Conservation (phyloP, 1,140 invertebrate species). For the Archegozetes longisetosus region DNA sequence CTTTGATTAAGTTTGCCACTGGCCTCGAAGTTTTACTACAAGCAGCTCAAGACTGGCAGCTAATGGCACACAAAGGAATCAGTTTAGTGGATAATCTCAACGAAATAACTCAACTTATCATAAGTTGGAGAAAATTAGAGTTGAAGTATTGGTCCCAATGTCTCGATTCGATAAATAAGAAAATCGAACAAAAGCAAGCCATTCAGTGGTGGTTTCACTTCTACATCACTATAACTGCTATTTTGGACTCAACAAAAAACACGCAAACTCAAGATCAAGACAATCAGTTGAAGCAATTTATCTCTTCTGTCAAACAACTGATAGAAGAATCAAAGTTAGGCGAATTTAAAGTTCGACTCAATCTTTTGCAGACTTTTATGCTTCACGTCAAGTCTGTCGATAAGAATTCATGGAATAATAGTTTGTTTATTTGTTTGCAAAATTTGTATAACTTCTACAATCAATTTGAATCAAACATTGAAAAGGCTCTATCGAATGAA, state of each 20-base stretch:
- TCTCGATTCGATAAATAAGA: conserved; percentile 18
- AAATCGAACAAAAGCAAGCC: conserved; percentile 14
- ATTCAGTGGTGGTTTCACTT: conserved; percentile 80
- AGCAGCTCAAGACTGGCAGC: conserved; percentile 68
- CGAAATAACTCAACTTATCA: conserved; percentile 57
- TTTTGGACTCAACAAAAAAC: conserved; percentile 12
- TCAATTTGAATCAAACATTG: conserved; percentile 52
- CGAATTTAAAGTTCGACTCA: conserved; percentile 62
- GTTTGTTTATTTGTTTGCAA: conserved; percentile 45
- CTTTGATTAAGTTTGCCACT: conserved; percentile 70
- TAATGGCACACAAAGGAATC: conserved; percentile 67
- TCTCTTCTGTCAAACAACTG: conserved; percentile 47
- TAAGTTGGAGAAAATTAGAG: conserved; percentile 81
- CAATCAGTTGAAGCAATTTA: conserved; percentile 24
- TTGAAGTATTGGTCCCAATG: conserved; percentile 38
- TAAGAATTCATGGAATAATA: neutral
- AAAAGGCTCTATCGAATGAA: conserved; percentile 42
- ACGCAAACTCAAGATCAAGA: conserved; percentile 13
- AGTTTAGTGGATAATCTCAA: conserved; percentile 53
- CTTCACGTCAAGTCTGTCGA: conserved; percentile 1
- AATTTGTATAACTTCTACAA: conserved; percentile 71
- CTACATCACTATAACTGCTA: conserved; percentile 42
- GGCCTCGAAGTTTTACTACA: conserved; percentile 73
- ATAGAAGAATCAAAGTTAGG: conserved; percentile 66
- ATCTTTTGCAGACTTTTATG: conserved; percentile 53